These are phyloP conservation scores for Dasyprocta punctata DNA, from an alignment of 2,113 vertebrate species.

Conservation along the genomic window DNA sequence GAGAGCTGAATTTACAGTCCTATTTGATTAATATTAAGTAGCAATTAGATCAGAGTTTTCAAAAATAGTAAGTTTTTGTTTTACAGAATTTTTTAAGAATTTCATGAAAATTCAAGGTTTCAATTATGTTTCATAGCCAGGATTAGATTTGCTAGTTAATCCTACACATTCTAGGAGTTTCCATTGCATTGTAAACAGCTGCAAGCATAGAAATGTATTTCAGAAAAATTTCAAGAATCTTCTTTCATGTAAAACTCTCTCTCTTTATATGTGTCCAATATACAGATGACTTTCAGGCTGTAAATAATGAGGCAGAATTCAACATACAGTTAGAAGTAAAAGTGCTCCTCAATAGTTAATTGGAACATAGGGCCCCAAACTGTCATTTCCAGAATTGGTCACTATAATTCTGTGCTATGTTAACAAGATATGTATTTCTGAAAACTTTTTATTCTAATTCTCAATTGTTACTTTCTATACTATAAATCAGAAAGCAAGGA, in stretches of 20 bases:
- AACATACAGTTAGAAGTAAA: not conserved
- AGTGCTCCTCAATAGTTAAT: not conserved
- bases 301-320: not conserved
- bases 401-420: not conserved
- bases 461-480: not conserved
- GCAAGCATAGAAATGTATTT: not conserved
- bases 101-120: not conserved
- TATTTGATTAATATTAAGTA: not conserved
- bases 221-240: not conserved
- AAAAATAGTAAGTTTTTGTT: conserved; percentile 12
- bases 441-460: not conserved
- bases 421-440: not conserved
- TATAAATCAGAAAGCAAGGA: not conserved
- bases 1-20: not conserved
- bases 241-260: not conserved
- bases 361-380: not conserved
- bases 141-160: not conserved
- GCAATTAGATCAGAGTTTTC: not conserved
- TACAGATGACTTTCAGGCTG: not conserved
- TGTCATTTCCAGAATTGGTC: not conserved
- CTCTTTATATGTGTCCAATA: not conserved
- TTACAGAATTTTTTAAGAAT: not conserved
- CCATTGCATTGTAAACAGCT: not conserved
- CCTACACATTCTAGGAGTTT: not conserved
- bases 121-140: not conserved